These are phyloP conservation scores for Pteropus rufus DNA, from an alignment of 2,797 vertebrate genomes.

Conservation along the genomic window DNA sequence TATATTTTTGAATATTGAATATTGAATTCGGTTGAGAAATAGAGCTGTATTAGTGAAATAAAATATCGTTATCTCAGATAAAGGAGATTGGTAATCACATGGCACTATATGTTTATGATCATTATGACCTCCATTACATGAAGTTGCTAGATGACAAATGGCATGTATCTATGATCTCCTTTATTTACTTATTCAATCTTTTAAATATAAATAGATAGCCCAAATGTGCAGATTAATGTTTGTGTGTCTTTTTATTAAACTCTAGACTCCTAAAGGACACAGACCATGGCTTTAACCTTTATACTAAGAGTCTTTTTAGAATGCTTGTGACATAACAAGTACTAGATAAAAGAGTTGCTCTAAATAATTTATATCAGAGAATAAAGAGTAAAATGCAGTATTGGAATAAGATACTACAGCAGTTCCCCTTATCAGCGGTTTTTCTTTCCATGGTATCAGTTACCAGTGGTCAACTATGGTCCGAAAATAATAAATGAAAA, in stretches of 20 bases:
- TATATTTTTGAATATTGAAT: background rate
- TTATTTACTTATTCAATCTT: background rate
- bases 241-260: background rate
- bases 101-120: background rate
- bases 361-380: background rate
- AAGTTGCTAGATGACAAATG: background rate
- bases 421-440: background rate
- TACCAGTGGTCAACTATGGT: background rate
- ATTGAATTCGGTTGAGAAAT: background rate
- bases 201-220: background rate
- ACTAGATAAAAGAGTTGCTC: background rate
- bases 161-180: background rate
- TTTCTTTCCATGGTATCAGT: background rate
- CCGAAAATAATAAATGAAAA: background rate
- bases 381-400: background rate
- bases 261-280: background rate
- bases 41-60: background rate
- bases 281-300: background rate
- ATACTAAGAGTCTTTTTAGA: background rate
- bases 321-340: background rate
- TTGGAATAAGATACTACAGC: background rate
- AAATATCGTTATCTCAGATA: background rate
- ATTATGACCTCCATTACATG: background rate
- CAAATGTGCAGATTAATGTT: background rate
- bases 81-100: background rate